Evolutionary conservation across 1,140 invertebrate species (phyloP).

Genomic region (Drosophila pseudoobscura): DNA sequence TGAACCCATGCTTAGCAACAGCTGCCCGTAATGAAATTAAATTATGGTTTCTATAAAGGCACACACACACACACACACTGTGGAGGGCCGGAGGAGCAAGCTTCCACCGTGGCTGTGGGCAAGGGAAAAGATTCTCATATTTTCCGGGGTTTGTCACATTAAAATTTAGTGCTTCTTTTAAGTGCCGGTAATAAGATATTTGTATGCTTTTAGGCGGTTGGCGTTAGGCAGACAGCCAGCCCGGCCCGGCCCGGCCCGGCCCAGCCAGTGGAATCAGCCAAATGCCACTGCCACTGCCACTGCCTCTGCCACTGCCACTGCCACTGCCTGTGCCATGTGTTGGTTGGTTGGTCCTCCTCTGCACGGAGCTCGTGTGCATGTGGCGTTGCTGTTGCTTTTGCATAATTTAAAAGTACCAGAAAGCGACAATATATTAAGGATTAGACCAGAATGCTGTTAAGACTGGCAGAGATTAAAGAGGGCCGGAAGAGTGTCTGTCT

Average conservation of each 20-base stretch:
- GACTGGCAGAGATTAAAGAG: background rate
- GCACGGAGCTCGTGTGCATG: background rate
- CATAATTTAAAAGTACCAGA: slow-evolving; percentile 13
- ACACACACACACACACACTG: background rate
- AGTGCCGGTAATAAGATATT: slow-evolving; percentile 30
- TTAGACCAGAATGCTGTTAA: background rate
- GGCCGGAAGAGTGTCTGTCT: background rate
- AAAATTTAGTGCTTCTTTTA: slow-evolving; percentile 35
- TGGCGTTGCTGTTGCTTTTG: slow-evolving; percentile 2
- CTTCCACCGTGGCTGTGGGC: no score
- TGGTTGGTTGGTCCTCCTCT: background rate
- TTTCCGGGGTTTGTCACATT: slow-evolving; percentile 23
- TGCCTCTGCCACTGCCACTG: no score
- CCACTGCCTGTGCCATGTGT: background rate
- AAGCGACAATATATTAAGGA: slow-evolving; percentile 5
- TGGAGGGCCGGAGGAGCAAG: background rate
- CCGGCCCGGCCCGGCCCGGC: slow-evolving; percentile 2
- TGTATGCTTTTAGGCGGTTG: slow-evolving; percentile 25
- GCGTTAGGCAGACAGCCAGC: background rate
- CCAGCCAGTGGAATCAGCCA: no score
- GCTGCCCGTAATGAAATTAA: slow-evolving; percentile 29
- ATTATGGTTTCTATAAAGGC: slow-evolving; percentile 21
- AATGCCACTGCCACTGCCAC: no score
- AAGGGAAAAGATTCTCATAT: background rate
- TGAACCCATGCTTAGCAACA: slow-evolving; percentile 12